A percentile compares a stretch with the other conserved stretches of the same genome.
phyloP scores from a whole-genome alignment of 2,888 invertebrate species.

The Sympetrum striolatum region DNA sequence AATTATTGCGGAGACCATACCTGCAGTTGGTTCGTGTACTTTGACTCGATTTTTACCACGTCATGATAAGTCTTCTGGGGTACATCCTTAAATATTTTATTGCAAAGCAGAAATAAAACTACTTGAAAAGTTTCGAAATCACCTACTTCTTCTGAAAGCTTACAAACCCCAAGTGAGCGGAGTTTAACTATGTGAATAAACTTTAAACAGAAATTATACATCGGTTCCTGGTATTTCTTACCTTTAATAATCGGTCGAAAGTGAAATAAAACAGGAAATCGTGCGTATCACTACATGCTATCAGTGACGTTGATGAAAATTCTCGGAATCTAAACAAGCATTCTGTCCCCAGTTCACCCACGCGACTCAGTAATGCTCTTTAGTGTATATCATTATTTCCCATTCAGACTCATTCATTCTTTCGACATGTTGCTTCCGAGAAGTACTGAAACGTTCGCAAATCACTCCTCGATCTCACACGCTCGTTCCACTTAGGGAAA shows the following conservation, averaged over 20 bases:
- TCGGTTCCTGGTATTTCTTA: not conserved
- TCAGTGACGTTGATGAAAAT: not conserved
- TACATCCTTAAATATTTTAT: too few relatives aligned
- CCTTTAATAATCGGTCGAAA: not conserved
- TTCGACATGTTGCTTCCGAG: not conserved
- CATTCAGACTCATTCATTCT: not conserved
- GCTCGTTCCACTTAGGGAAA: constrained; percentile 15
- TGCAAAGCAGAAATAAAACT: too few relatives aligned
- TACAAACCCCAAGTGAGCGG: too few relatives aligned
- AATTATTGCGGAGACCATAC: too few relatives aligned
- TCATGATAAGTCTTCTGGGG: too few relatives aligned
- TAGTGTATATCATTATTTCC: not conserved
- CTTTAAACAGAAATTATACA: too few relatives aligned
- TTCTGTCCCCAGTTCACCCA: not conserved
- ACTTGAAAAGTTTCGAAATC: too few relatives aligned
- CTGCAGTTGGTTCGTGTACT: too few relatives aligned
- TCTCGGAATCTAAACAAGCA: not conserved
- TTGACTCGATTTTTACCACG: too few relatives aligned
- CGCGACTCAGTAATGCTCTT: not conserved
- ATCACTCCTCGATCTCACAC: constrained; percentile 30
- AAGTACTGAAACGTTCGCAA: not conserved
- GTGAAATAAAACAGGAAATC: not conserved
- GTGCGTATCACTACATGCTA: not conserved
- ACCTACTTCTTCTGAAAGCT: too few relatives aligned
- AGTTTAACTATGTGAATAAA: too few relatives aligned